Percentiles rank a stretch among this genome's conserved stretches.
Evolutionary conservation across 1,140 invertebrate species (phyloP).

Genomic region (Dendroctonus valens): DNA sequence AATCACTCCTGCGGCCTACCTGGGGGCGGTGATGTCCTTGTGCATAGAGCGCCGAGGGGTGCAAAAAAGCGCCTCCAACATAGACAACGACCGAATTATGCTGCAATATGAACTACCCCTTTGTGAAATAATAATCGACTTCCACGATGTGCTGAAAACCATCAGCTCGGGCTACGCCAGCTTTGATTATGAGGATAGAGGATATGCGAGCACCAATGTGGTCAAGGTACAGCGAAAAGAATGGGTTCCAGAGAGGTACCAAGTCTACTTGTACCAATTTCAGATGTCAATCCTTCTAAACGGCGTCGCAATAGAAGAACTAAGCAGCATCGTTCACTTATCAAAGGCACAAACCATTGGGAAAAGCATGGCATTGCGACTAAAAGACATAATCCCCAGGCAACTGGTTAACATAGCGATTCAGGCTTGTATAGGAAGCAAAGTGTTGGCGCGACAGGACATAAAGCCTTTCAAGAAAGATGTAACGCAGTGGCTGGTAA

Average conservation of each 20-base stretch:
- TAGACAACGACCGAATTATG: constrained; percentile 80
- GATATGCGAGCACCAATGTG: constrained; percentile 71
- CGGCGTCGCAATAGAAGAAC: constrained; percentile 79
- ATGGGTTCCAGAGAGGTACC: not conserved
- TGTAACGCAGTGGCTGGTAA: constrained; percentile 89
- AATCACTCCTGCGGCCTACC: constrained; percentile 77
- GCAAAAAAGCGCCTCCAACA: constrained; percentile 69
- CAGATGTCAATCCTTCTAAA: constrained; percentile 82
- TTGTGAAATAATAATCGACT: constrained; percentile 92
- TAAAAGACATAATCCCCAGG: constrained; percentile 86
- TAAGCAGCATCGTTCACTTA: constrained; percentile 79
- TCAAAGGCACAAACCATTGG: constrained; percentile 67
- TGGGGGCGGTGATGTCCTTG: constrained; percentile 68
- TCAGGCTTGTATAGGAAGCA: constrained; percentile 80
- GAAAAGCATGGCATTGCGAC: constrained; percentile 68
- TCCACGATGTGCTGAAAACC: constrained; percentile 90
- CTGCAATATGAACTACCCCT: constrained; percentile 84
- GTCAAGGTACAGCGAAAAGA: constrained; percentile 59
- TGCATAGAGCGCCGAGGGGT: constrained; percentile 78
- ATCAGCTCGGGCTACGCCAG: constrained; percentile 92
- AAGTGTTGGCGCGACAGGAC: constrained; percentile 83
- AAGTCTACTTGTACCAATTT: constrained; percentile 24
- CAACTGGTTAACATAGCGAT: constrained; percentile 86
- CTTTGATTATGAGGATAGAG: constrained; percentile 95
- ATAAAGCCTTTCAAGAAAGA: constrained; percentile 88